phyloP scores from a whole-genome alignment of 2,888 invertebrate species.

The Iphiclides podalirius region DNA sequence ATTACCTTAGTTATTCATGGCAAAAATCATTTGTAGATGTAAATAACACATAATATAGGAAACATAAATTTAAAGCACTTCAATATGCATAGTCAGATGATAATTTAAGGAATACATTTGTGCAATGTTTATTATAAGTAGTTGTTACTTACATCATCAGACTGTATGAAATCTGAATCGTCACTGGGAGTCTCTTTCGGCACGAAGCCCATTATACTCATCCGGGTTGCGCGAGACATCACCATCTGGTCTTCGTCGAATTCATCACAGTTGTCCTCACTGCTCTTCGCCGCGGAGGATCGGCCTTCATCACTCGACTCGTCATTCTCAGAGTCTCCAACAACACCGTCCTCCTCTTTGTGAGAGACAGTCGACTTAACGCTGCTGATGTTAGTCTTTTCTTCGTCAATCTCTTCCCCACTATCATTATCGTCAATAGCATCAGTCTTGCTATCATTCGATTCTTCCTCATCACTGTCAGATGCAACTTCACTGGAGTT shows the following conservation, averaged over 20 bases:
- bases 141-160: slow-evolving; percentile 68
- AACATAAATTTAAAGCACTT: no score
- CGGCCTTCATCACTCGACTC: slow-evolving; percentile 8
- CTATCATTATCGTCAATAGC: slow-evolving; percentile 17
- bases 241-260: slow-evolving; percentile 64
- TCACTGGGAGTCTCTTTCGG: slow-evolving; percentile 58
- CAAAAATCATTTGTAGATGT: no score
- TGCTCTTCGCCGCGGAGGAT: slow-evolving; percentile 34
- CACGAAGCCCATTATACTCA: slow-evolving; percentile 72
- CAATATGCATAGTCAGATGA: no score
- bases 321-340: not conserved
- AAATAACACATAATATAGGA: no score
- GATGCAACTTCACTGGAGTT: not conserved
- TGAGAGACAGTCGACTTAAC: not conserved
- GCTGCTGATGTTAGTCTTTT: not conserved
- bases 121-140: no score
- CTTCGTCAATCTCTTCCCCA: slow-evolving; percentile 1
- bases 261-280: slow-evolving; percentile 26
- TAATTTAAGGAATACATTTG: no score
- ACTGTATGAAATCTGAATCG: slow-evolving; percentile 68
- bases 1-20: no score
- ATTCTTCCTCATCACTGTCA: slow-evolving; percentile 10
- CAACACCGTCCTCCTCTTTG: not conserved
- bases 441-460: slow-evolving; percentile 27
- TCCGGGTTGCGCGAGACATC: slow-evolving; percentile 69